Conservation (phyloP, 2,113 vertebrate genomes). For the Podarcis muralis region DNA sequence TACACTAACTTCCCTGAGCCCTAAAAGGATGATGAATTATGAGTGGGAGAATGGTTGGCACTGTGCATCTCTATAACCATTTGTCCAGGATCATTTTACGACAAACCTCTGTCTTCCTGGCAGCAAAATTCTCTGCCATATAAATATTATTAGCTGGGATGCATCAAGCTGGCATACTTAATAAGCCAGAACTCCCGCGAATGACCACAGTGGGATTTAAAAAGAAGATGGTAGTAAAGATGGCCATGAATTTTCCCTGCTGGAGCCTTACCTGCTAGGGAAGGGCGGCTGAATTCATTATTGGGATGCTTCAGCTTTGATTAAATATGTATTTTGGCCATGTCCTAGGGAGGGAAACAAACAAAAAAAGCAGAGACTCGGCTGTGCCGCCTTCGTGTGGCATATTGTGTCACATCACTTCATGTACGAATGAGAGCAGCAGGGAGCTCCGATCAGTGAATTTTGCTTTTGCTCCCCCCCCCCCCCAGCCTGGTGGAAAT, state of each 20-base stretch:
- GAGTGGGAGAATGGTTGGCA: constrained; percentile 29
- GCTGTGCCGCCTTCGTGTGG: constrained; percentile 39
- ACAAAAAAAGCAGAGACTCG: constrained; percentile 18
- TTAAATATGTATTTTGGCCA: constrained; percentile 11
- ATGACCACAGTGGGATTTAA: constrained; percentile 48
- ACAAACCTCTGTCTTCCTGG: constrained; percentile 21
- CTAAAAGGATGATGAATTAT: constrained; percentile 37
- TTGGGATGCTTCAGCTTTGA: constrained; percentile 34
- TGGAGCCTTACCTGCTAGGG: neutral
- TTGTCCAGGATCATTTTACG: constrained; percentile 42
- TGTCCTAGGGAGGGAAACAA: constrained; percentile 6
- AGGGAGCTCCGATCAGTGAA: constrained; percentile 50
- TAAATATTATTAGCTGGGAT: constrained; percentile 40
- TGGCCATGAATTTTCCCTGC: constrained; percentile 5
- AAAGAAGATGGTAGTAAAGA: constrained; percentile 23
- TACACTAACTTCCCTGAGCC: neutral
- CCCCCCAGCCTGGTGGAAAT: constrained; percentile 41
- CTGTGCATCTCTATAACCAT: neutral
- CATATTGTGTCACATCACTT: constrained; percentile 23
- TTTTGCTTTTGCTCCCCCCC: constrained; percentile 49
- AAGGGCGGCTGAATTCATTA: neutral
- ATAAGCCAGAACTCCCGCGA: constrained; percentile 36
- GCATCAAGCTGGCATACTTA: constrained; percentile 36
- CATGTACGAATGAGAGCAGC: constrained; percentile 36
- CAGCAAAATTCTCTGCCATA: constrained; percentile 31